A percentile compares a stretch with the other conserved stretches of the same genome.
phyloP scores from a whole-genome alignment of 2,113 vertebrate species.

The Cyanocitta stelleri region DNA sequence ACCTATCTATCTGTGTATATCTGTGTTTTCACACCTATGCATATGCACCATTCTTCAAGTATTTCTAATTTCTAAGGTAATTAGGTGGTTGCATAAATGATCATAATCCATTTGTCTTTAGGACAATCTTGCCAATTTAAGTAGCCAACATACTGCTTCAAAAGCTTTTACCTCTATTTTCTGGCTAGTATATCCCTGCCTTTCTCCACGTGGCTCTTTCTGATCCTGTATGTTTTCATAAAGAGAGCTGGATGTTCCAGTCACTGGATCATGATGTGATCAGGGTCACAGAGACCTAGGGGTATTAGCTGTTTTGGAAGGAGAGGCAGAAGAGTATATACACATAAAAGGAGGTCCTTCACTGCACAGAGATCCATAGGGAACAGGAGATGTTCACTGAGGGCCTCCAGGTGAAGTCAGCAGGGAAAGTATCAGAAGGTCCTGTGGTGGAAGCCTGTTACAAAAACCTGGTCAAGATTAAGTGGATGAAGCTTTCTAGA shows the following conservation, averaged over 20 bases:
- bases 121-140: not conserved
- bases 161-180: not conserved
- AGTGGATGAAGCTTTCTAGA: not conserved
- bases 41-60: not conserved
- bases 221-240: rapidly evolving
- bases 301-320: not conserved
- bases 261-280: not conserved
- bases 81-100: not conserved
- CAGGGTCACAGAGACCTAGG: not conserved
- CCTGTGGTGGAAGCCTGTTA: not conserved
- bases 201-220: not conserved
- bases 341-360: not conserved
- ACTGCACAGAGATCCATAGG: not conserved
- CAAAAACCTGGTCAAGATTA: not conserved
- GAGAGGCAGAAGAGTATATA: not conserved
- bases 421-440: not conserved
- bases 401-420: not conserved
- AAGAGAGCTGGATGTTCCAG: not conserved
- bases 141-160: not conserved
- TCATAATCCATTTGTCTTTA: not conserved
- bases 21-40: not conserved
- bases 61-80: not conserved
- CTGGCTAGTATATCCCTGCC: not conserved
- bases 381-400: not conserved
- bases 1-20: not conserved